Base-by-base conservation (phyloP, 2,797 vertebrate genomes). In the Spondyliosoma cantharus region DNA sequence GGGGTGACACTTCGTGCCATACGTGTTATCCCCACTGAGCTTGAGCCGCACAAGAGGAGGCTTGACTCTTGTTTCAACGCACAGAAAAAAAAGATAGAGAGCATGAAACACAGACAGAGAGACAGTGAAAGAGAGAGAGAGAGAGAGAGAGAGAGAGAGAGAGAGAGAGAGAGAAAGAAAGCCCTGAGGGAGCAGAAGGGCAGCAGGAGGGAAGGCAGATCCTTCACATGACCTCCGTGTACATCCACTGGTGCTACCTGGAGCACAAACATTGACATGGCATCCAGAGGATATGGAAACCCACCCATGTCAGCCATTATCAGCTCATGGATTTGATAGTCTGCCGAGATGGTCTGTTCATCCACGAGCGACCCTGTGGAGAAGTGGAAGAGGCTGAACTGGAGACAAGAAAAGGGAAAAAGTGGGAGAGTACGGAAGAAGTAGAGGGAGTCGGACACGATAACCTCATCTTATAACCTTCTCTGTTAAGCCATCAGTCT, bases 401-500 rank as follows among this genome's bases (percentile, higher is more conserved):
- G 71, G 43, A 70, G 75, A 71, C 52, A 52, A 65, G 82, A 81
- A 65, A 29, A 32, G 4, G 20, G 5, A 27, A 48, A 76, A 60
- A 20, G 37, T 13, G 45, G 58, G 22, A 22, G 29, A n/a, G 22
- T 48, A 45, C 32, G 49, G 43, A 49, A 74, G 29, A 25, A 69
- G 56, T 14, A 78, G 56, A 69, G 68, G 58, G 75, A 82, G 63
- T 72, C 20, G 13, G 84, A 80, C 83, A 79, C 83, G 84, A 90
- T 92, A 93, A 89, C 86, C 84, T 92, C 80, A 73, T 89, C 82
- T 86, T 73, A 80, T 86, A 90, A 89, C 88, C 88, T 86, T 76
- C 90, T 81, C 84, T 88, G 91, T 94, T 92, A 87, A 90, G 87
- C 91, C 90, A 94, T 94, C 91, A 92, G 86, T 94, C 92, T 93